Base-by-base conservation (phyloP, 2,888 invertebrate genomes). In the Ceraclea dissimilis region DNA sequence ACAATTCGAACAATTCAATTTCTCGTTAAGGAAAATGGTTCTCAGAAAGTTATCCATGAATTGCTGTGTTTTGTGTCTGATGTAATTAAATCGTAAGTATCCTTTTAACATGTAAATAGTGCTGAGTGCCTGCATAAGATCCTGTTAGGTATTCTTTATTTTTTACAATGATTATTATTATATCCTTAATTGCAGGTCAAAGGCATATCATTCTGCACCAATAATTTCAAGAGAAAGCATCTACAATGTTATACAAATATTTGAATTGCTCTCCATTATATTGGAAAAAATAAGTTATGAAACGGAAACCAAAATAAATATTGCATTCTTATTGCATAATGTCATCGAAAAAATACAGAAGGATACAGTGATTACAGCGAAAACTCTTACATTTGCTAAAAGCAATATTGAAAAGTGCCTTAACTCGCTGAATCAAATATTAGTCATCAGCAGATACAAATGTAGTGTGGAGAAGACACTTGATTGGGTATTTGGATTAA, bases 1-100 rank as follows among this genome's bases (percentile, higher is more conserved):
- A 49, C 58, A 8, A 43, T 54, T 11, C 47, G 60, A 46, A 57
- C 58, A 10, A 51, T 58, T 19, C 58, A 61, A 48, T 57, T 61
- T 34, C 26, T 56, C 10, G 46, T 59, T 6, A 59, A 61, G 20
- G 60, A 61, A 54, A 58, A 61, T 47, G 52, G 54, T 1, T 26
- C 51, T 2, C 56, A 57, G 34, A 50, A 39, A 39, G 51, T 59
- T 16, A 44, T 61, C 8, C 17, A 50, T n/a, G 26, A 51, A 20
- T 26, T 50, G 4, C 33, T 61, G 21, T 31, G 51, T 49, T 59
- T 61, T 19, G 13, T 61, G 8, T 49, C 52, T 6, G 57, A 57
- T 44, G 22, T 58, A 2, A 58, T 61, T 46, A 44, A 47, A 18
- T 31, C 51, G 60, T 61, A 52, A 60, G 51, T 49, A n/a, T 19